A percentile compares a stretch with the other conserved stretches of the same genome.
Conservation (phyloP, 2,113 vertebrate genomes). For the Bos taurus region ARS-UCD2.0 NC_037342.1:24514001-24514500, state of each 20-base stretch:
- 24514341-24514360: neutral
- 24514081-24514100: fast-evolving
- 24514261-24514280: neutral
- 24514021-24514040: neutral
- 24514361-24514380: neutral
- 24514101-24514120: neutral
- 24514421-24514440: neutral
- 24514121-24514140: fast-evolving
- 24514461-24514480: neutral
- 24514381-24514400: neutral
- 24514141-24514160: neutral
- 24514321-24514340: neutral
- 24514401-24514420: neutral
- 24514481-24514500: neutral
- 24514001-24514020: neutral
- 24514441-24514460: neutral
- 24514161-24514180: constrained; percentile 3
- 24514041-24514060: neutral
- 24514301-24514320: neutral
- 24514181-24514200: neutral
- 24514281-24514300: neutral
- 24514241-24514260: neutral
- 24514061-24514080: neutral
- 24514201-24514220: neutral
- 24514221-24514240: neutral